Evolutionary conservation across 2,113 vertebrate species (phyloP), one percentile per base, ranked within the genome.

Genomic region (Thryonomys swinderianus): DNA sequence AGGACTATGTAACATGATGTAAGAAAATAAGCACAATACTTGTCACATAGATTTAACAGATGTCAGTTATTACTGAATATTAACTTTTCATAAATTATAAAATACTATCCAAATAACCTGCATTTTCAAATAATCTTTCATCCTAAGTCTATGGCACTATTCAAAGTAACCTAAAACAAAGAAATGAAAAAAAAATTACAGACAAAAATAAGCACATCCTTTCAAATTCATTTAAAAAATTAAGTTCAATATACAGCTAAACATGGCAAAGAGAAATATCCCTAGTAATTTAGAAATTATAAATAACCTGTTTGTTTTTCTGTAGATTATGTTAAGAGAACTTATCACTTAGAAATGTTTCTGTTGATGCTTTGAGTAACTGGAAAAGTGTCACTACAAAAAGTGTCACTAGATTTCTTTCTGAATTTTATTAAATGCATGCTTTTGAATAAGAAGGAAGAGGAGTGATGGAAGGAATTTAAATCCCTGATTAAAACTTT

Each of bases 201-300:
- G 45, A 64, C 32, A 73, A 71, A 57, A 74, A 23, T n/a, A 71
- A 90, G 14, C 20, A 82, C 42, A 78, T 79, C 1, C 9, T 88
- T 62, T 66, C 1, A 92, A 82, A 48, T 73, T 96, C 34, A 69
- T 76, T 91, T 80, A 34, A 84, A 94, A 95, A 71, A 20, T 17
- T 48, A 85, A 88, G 66, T 71, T 92, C 42, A 91, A 85, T 37
- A 55, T 20, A 74, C 5, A 87, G 42, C 12, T 71, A 88, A 78
- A 32, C 10, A 59, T 34, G 83, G 45, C 14, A 73, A 76, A 61
- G 27, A 59, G 5, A 87, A 84, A 30, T 57, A 74, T 40, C 27
- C 2, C 59, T 34, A 62, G 4, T 30, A 55, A 84, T 30, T 90
- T 78, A 34, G 21, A 90, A 88, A 45, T 20, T 25, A 40, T 16